Evolutionary conservation across 2,113 vertebrate genomes (phyloP).

Genomic region (Marmota monax): DNA sequence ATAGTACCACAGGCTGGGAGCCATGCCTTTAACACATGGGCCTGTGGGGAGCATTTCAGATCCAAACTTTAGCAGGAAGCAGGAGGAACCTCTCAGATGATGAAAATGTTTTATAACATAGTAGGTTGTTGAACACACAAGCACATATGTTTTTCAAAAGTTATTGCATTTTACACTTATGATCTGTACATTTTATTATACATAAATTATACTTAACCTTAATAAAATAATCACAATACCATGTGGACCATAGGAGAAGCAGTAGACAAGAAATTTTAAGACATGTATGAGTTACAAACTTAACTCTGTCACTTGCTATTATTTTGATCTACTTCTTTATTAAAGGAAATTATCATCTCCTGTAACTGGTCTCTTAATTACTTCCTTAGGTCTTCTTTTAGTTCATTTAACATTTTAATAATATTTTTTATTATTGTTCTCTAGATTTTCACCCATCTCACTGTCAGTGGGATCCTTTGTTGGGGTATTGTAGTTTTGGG

Average conservation of each 20-base stretch:
- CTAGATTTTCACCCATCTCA: too few species aligned
- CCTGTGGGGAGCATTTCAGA: not conserved
- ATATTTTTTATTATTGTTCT: too few species aligned
- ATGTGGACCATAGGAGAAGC: not conserved
- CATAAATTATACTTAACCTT: not conserved
- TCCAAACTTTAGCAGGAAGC: not conserved
- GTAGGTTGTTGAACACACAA: not conserved
- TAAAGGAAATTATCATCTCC: too few species aligned
- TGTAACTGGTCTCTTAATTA: too few species aligned
- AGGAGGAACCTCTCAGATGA: not conserved
- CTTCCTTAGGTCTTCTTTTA: too few species aligned
- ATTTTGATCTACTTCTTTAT: not conserved
- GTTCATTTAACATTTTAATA: too few species aligned
- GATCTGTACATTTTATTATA: not conserved
- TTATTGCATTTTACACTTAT: not conserved
- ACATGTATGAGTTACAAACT: not conserved
- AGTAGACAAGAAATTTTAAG: not conserved
- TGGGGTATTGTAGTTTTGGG: too few species aligned
- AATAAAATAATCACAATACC: not conserved
- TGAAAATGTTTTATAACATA: not conserved
- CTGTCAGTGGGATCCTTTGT: too few species aligned
- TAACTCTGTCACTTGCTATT: not conserved
- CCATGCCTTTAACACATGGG: not conserved
- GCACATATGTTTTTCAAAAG: not conserved
- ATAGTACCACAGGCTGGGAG: not conserved